Percentiles rank a stretch among this genome's conserved stretches.
Evolutionary conservation across 1,140 invertebrate genomes (phyloP).

Genomic region (Ceratoteleas bidentatus): DNA sequence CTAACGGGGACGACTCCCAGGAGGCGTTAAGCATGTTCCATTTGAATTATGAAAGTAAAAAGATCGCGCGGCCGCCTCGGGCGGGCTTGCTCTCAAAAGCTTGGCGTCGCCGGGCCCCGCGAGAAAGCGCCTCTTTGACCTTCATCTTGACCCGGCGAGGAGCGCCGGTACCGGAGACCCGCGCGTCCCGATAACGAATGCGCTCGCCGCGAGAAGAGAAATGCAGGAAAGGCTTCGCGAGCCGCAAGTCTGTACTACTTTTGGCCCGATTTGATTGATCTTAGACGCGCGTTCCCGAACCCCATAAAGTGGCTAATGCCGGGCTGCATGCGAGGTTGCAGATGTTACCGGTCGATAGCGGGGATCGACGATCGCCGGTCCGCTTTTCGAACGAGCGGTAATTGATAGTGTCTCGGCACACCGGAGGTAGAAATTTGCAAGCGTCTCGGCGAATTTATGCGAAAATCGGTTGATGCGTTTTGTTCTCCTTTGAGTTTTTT

Average conservation of each 20-base stretch:
- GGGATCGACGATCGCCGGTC: conserved; percentile 1
- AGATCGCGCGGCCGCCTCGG: conserved; percentile 30
- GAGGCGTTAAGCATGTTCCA: conserved; percentile 65
- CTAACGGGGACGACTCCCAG: conserved; percentile 57
- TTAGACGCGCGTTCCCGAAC: conserved; percentile 10
- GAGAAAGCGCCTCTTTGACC: conserved; percentile 51
- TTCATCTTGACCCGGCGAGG: conserved; percentile 44
- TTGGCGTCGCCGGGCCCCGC: conserved; percentile 16
- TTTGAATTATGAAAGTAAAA: conserved; percentile 69
- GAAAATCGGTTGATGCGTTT: background rate
- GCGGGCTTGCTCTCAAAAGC: conserved; percentile 20
- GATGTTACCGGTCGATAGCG: background rate
- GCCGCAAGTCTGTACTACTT: conserved; percentile 55
- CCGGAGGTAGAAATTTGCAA: conserved; percentile 17
- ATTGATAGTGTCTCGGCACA: conserved; percentile 9
- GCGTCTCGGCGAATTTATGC: conserved; percentile 2
- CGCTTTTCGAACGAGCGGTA: conserved; percentile 10
- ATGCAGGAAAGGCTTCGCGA: conserved; percentile 60
- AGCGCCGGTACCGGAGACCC: conserved; percentile 8
- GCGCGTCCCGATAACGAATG: conserved; percentile 45
- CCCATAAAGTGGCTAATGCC: background rate
- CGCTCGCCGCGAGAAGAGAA: conserved; percentile 56
- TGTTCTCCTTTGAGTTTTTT: background rate
- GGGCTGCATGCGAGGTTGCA: conserved; percentile 3
- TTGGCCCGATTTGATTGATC: conserved; percentile 51